Base-by-base conservation (phyloP, 2,113 vertebrate genomes). In the Pontoporia blainvillei region DNA sequence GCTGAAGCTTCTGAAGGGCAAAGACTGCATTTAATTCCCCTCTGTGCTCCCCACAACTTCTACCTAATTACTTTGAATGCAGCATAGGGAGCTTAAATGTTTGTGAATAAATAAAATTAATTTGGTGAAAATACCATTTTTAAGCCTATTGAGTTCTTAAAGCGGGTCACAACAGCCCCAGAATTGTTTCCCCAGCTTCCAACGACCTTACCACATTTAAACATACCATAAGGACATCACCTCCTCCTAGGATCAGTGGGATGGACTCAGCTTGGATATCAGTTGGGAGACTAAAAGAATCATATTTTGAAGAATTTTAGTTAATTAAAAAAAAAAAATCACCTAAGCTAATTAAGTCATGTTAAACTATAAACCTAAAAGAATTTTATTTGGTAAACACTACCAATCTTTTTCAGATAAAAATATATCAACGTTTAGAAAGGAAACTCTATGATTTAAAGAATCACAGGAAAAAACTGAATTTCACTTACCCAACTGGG, bases 231-330 rank as follows among this genome's bases (percentile, higher is more conserved):
- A 99, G 99, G 0, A 99, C 99, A 94, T 99, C 99, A 67, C 99
- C 99, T 94, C 99, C 99, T 97, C 99, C 99, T 2, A 99, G 98
- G 94, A 99, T 99, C 90, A 99, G 61, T 0, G 99, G 99, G 73
- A 99, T 99, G 3, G 99, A 99, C 96, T 99, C 99, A 39, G 99
- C 99, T 97, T 99, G 99, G 97, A 99, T 99, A 98, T 99, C 99
- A 17, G 99, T 99, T 21, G 99, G 99, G 13, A 99, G 99, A 73
- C 99, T 99, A 95, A 96, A 98, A 97, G 73, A 64, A 86, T 93
- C 10, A 66, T 0, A 96, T 44, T 85, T 66, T 73, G 39, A 95
- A 96, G 57, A 97, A 62, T 64, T 72, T 76, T 82, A 76, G 54
- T 97, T 92, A 75, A 59, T 23, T 25, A 23, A 23, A 20, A 49